Evolutionary conservation across 2,113 vertebrate species (phyloP), one percentile per base, ranked within the genome.

Genomic region (Cariama cristata): DNA sequence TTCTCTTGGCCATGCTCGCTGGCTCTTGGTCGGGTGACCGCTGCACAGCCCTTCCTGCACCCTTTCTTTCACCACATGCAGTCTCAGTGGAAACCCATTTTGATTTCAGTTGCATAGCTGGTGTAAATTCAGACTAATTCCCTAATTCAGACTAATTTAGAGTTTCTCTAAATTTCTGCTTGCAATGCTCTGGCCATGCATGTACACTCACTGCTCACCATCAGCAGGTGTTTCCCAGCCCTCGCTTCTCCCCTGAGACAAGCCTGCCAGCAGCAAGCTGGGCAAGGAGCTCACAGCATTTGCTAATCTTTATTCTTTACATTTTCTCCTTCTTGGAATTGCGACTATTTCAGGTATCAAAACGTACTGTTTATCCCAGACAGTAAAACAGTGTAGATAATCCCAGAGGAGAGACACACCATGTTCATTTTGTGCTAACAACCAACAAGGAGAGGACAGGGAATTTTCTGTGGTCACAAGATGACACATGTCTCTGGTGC

Each of bases 1-100:
- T 71, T 16, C 52, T 59, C 35, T 56, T 60, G 33, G 30, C 40
- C 0, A 0, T 18, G n/a, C n/a, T 38, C 8, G 40, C 24, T 18
- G 68, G 38, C 71, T 28, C 63, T 53, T 33, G 59, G 9, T 9
- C 1, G 6, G 52, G 18, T n/a, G 23, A 38, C 45, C 3, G 0
- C 68, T 81, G 79, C 69, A 68, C 18, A 68, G n/a, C 44, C 32
- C 17, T 59, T 79, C 33, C 62, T 71, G 35, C 24, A 12, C 21
- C 38, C 24, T 24, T 20, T 16, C 12, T 77, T 72, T 77, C 42
- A 40, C 33, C 14, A 26, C 42, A 40, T 74, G 42, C 60, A 58
- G 62, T 79, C 42, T 85, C 60, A 23, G 35, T 30, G 33, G 47
- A 63, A 67, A 30, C 30, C 53, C 58, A 50, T 33, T 79, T 53